phyloP scores from a whole-genome alignment of 2,113 vertebrate species.

The Tyto alba region DNA sequence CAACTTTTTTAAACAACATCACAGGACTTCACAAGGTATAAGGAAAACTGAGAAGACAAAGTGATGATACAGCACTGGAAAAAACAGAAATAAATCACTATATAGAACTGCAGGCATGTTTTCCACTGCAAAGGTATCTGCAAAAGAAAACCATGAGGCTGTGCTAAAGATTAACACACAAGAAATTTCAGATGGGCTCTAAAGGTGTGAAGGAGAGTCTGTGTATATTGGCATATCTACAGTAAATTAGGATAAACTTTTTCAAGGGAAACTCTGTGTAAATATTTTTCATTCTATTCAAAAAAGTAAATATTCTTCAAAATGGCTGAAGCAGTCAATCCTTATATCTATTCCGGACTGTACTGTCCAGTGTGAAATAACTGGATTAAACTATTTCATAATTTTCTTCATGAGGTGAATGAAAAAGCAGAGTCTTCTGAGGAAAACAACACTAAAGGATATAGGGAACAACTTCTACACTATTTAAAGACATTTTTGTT shows the following conservation, averaged over 20 bases:
- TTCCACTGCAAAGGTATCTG: neutral
- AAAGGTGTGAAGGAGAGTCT: neutral
- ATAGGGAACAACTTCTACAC: neutral
- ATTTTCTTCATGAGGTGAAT: neutral
- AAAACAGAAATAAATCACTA: neutral
- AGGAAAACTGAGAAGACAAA: neutral
- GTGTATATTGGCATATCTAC: neutral
- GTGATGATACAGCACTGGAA: neutral
- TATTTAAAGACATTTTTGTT: neutral
- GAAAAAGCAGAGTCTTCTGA: neutral
- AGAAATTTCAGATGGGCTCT: neutral
- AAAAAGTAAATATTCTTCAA: neutral
- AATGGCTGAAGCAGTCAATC: neutral
- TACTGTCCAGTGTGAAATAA: neutral
- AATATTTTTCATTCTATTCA: neutral
- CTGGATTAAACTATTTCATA: neutral
- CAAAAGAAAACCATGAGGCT: neutral
- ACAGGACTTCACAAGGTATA: neutral
- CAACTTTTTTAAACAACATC: neutral
- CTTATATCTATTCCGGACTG: neutral
- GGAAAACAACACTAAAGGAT: neutral
- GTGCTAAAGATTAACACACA: neutral
- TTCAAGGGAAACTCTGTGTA: neutral
- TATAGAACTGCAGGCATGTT: neutral
- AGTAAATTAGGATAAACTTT: neutral